Conservation (phyloP, 1,140 invertebrate species). For the Musca domestica region DNA sequence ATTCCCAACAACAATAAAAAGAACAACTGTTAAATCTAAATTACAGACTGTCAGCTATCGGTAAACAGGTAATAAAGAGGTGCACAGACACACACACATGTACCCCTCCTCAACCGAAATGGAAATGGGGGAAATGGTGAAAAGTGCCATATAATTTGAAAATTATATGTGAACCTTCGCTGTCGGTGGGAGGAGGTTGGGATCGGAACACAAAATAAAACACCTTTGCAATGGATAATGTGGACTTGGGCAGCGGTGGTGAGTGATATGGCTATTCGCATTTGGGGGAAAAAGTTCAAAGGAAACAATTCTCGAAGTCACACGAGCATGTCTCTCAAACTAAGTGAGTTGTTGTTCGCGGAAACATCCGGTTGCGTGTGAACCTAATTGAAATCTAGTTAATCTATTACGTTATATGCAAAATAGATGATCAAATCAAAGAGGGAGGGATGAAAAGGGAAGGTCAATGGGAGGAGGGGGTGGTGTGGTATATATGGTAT, state of each 20-base stretch:
- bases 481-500: not conserved
- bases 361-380: slow-evolving; percentile 19
- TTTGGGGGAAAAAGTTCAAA: not conserved
- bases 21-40: slow-evolving; percentile 2
- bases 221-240: no score
- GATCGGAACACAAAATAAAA: not conserved
- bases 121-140: not conserved
- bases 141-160: slow-evolving; percentile 10
- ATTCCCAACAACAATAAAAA: not conserved
- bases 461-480: no score
- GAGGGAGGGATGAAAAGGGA: no score
- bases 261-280: no score
- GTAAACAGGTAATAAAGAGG: not conserved
- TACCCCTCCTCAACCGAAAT: not conserved
- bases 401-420: slow-evolving; percentile 11
- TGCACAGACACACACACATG: not conserved
- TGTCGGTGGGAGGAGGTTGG: not conserved
- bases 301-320: not conserved
- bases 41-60: not conserved
- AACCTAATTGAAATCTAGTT: slow-evolving; percentile 8
- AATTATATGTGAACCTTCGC: slow-evolving; percentile 4
- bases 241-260: no score
- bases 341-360: not conserved
- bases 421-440: not conserved
- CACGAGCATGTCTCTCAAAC: not conserved